Conservation (phyloP, 2,113 vertebrate species). For the Sylvia atricapilla region DNA sequence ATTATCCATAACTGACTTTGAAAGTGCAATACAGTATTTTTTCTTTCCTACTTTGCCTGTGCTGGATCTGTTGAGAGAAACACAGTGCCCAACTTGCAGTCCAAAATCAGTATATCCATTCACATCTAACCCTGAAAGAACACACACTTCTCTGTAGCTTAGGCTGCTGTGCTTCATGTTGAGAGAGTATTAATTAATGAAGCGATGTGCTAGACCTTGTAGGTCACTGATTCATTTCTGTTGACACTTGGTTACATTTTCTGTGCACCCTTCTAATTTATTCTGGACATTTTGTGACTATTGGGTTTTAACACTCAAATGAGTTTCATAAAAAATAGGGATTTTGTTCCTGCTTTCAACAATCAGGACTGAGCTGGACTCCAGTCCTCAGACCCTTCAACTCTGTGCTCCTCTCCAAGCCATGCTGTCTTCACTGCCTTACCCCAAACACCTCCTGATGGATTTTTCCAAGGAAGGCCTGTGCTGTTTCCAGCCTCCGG, state of each 20-base stretch:
- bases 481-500: neutral
- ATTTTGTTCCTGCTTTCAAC: neutral
- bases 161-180: neutral
- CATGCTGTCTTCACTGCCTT: neutral
- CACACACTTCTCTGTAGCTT: neutral
- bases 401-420: neutral
- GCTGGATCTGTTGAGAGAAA: neutral
- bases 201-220: neutral
- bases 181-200: neutral
- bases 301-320: neutral
- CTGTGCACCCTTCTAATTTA: neutral
- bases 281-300: neutral
- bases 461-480: neutral
- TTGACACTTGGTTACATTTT: neutral
- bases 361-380: neutral
- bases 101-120: neutral
- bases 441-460: neutral
- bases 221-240: neutral
- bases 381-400: neutral
- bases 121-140: neutral
- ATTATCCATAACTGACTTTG: neutral
- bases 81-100: neutral
- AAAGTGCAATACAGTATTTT: neutral
- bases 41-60: neutral
- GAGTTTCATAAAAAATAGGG: neutral